These are phyloP conservation scores for Sympetrum striolatum DNA, from an alignment of 2,888 invertebrate genomes.

Conservation along the genomic window DNA sequence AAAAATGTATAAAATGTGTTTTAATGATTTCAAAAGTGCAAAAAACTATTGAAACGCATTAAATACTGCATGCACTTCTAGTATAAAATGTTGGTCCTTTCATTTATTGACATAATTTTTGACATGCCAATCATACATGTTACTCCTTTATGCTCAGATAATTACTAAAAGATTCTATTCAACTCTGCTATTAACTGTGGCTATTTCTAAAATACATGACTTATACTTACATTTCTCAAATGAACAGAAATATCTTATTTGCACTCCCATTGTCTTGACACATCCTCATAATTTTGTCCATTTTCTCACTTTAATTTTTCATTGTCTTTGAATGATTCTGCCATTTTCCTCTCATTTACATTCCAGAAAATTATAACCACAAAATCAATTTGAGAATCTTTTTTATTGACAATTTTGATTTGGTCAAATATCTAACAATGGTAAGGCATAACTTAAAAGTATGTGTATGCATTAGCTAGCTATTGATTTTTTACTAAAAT, in stretches of 20 bases:
- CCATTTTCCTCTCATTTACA: slow-evolving; percentile 22
- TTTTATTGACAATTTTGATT: slow-evolving; percentile 29
- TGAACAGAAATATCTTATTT: slow-evolving; percentile 20
- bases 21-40: not conserved
- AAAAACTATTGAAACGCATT: not conserved
- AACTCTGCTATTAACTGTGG: not conserved
- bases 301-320: not conserved
- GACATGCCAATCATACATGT: slow-evolving; percentile 1
- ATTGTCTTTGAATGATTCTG: slow-evolving; percentile 20
- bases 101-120: not conserved
- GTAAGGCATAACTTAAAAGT: slow-evolving; percentile 31
- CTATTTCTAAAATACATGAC: slow-evolving; percentile 16
- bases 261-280: slow-evolving; percentile 17
- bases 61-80: slow-evolving; percentile 27
- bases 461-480: not conserved
- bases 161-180: not conserved
- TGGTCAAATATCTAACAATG: slow-evolving; percentile 33
- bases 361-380: slow-evolving; percentile 36
- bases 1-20: not conserved
- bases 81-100: not conserved
- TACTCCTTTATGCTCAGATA: not conserved
- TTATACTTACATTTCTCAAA: slow-evolving; percentile 40
- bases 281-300: slow-evolving; percentile 15
- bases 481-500: not conserved
- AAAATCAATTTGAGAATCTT: slow-evolving; percentile 29